These are phyloP conservation scores for Xylota sylvarum DNA, from an alignment of 2,888 invertebrate species.

Conservation along the genomic window DNA sequence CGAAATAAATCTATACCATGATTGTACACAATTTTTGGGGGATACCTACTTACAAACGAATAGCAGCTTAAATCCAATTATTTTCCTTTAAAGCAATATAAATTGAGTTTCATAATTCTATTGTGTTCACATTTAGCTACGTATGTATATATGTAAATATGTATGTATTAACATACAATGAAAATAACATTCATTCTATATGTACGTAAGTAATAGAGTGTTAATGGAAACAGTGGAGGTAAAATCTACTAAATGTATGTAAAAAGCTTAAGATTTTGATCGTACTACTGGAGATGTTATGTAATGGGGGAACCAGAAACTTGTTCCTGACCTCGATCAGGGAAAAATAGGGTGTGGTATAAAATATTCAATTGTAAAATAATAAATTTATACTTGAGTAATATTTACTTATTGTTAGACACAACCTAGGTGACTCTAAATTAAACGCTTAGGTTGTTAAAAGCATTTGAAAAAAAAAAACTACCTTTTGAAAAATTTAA, in stretches of 20 bases:
- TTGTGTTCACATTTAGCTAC: neutral
- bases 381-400: neutral
- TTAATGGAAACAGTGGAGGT: conserved; percentile 8
- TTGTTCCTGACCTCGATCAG: conserved; percentile 30
- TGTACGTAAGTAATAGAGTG: neutral
- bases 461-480: neutral
- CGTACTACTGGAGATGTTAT: neutral
- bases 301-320: conserved; percentile 20
- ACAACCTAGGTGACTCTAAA: too few species aligned
- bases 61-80: conserved; percentile 11
- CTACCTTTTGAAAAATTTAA: neutral
- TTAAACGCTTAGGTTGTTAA: too few species aligned
- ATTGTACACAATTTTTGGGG: neutral
- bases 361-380: neutral
- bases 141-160: neutral
- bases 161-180: neutral
- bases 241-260: neutral
- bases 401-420: too few species aligned
- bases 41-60: neutral
- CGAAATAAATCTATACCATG: conserved; percentile 3
- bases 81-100: conserved; percentile 4
- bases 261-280: conserved; percentile 15
- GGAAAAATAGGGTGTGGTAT: conserved; percentile 25
- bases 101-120: conserved; percentile 6
- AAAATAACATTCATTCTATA: neutral